A percentile compares a stretch with the other conserved stretches of the same genome.
Conservation (phyloP, 2,888 invertebrate species). For the Hemistola chrysoprasaria region DNA sequence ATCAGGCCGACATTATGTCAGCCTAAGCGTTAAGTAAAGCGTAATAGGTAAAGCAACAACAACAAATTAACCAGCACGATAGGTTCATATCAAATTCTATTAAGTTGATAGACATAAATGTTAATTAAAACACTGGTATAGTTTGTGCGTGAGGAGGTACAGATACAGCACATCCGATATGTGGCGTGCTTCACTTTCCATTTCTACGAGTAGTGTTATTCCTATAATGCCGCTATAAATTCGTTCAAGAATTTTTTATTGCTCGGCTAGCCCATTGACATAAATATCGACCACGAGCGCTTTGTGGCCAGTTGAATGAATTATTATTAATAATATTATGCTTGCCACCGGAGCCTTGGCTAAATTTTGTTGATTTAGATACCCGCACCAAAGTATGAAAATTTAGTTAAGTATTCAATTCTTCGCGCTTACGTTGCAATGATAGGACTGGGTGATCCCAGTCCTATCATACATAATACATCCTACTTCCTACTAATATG, state of each 20-base stretch:
- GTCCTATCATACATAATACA: no score
- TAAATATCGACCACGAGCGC: slow-evolving; percentile 5
- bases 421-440: no score
- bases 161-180: slow-evolving; percentile 22
- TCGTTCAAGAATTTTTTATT: slow-evolving; percentile 12
- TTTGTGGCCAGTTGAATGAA: slow-evolving; percentile 4
- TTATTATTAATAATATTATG: background rate
- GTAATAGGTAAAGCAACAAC: no score
- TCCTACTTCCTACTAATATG: no score
- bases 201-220: slow-evolving; percentile 40
- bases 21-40: no score
- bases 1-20: no score
- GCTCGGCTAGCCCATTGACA: slow-evolving; percentile 17
- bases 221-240: slow-evolving; percentile 19
- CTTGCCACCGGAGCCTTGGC: slow-evolving; percentile 4
- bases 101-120: slow-evolving; percentile 11
- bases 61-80: slow-evolving; percentile 10
- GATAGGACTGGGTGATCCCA: no score
- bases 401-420: no score
- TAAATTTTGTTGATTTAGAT: background rate
- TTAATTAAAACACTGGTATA: slow-evolving; percentile 32
- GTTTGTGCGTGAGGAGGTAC: slow-evolving; percentile 14
- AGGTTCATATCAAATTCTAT: slow-evolving; percentile 11
- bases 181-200: slow-evolving; percentile 51
- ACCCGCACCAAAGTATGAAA: no score